Evolutionary conservation across 2,113 vertebrate species (phyloP), one percentile per base, ranked within the genome.

Genomic region (Blennius ocellaris): DNA sequence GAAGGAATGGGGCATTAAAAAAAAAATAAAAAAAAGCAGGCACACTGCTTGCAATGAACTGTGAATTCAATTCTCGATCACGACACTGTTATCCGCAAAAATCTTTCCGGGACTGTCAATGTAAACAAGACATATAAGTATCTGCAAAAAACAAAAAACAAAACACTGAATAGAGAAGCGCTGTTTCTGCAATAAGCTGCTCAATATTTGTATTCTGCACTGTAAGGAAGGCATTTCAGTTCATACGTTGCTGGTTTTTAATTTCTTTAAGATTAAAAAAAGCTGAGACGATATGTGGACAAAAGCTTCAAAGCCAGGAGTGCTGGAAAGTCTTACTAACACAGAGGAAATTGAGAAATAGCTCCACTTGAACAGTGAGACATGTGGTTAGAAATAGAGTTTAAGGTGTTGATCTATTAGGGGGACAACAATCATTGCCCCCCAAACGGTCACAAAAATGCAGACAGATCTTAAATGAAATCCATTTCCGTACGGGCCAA

Each of bases 391-490:
- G 21, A 30, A 30, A 30, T 30, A 30, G 21, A 30, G 4, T 30
- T 4, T 30, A 30, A 30, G 4, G 2, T 30, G 21, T 30, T 30
- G 15, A 50, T 9, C 16, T 15, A 60, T 57, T 63, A 11, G 36
- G 11, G 30, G 58, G 41, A 14, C n/a, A 41, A 5, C 7, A 8
- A 37, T 38, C 64, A 69, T 48, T 47, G 63, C 45, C 21, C 45
- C 21, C 21, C 21, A 69, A 84, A 73, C 7, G 44, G 45, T 60
- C 40, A 15, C 16, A 60, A 59, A 59, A 65, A 53, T 16, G 47
- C 65, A 88, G 64, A 76, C 62, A 60, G 55, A 83, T 44, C 73
- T 61, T n/a, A 57, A 69, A 11, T 71, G 12, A 52, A 41, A 75
- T 11, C 36, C 10, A 55, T 52, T 82, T 83, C 48, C 74, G 65